Evolutionary conservation across 2,888 invertebrate genomes (phyloP).

Genomic region (Drosophila rubida): DNA sequence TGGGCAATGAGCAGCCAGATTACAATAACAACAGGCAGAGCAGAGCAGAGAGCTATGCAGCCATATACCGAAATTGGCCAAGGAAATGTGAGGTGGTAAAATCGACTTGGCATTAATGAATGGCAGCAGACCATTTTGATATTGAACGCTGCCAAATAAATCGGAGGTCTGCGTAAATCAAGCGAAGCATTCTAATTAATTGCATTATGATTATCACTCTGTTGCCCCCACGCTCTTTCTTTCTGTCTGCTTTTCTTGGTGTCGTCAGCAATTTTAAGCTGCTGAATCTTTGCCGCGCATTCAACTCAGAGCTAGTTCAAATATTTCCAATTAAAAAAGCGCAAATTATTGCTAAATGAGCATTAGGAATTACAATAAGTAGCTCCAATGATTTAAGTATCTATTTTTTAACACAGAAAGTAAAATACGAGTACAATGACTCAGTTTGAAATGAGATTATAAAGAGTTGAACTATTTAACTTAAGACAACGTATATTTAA

Average conservation of each 20-base stretch:
- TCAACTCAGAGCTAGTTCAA: too few species aligned
- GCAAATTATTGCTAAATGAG: too few species aligned
- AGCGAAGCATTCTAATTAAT: conserved; percentile 9
- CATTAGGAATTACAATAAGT: too few species aligned
- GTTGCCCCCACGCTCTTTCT: not conserved
- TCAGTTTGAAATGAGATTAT: too few species aligned
- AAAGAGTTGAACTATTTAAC: too few species aligned
- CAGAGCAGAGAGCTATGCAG: conserved; percentile 2
- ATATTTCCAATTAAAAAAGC: too few species aligned
- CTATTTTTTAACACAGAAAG: too few species aligned
- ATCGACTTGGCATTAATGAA: conserved; percentile 41
- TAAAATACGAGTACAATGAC: too few species aligned
- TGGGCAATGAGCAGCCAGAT: conserved; percentile 8
- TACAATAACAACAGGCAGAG: conserved; percentile 5
- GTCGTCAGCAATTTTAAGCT: not conserved
- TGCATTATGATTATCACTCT: not conserved
- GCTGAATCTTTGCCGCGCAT: not conserved
- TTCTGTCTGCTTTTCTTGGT: not conserved
- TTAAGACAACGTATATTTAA: too few species aligned
- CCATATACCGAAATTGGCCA: conserved; percentile 16
- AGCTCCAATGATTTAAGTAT: too few species aligned
- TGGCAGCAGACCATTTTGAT: not conserved
- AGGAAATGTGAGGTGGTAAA: conserved; percentile 45
- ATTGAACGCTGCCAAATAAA: conserved; percentile 4
- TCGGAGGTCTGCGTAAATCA: not conserved